Percentiles rank a stretch among this genome's conserved stretches.
Evolutionary conservation across 2,113 vertebrate genomes (phyloP).

Genomic region (Leptodactylus fuscus): DNA sequence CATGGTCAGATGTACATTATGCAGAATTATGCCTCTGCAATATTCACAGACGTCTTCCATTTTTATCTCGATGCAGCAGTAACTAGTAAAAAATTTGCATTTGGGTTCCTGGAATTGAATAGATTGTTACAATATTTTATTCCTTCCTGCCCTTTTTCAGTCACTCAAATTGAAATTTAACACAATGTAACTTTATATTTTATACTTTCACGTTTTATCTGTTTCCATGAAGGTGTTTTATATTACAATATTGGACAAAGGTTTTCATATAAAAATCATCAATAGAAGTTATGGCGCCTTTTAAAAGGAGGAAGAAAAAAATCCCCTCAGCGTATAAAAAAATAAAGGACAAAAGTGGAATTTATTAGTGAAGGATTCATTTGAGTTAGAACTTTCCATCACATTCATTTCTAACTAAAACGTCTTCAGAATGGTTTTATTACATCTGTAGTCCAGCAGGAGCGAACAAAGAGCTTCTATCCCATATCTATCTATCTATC

Average conservation of each 20-base stretch:
- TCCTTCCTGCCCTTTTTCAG: neutral
- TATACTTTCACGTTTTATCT: slow-evolving; percentile 18
- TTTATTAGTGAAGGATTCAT: neutral
- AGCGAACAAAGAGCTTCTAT: neutral
- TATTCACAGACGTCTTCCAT: neutral
- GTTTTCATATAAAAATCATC: slow-evolving; percentile 34
- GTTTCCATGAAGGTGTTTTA: slow-evolving; percentile 20
- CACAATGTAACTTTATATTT: slow-evolving; percentile 12
- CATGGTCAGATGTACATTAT: neutral
- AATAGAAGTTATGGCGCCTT: slow-evolving; percentile 30
- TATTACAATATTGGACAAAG: slow-evolving; percentile 35
- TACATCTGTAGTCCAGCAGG: neutral
- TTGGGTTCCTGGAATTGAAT: neutral
- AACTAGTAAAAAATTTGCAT: slow-evolving; percentile 3
- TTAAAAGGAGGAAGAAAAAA: slow-evolving; percentile 2
- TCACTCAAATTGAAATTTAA: slow-evolving; percentile 17
- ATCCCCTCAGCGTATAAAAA: neutral
- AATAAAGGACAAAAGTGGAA: slow-evolving; percentile 6
- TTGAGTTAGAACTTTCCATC: neutral
- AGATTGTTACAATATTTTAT: slow-evolving; percentile 30
- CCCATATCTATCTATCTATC: neutral
- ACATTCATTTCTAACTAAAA: neutral
- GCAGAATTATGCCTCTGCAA: neutral
- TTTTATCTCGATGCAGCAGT: slow-evolving; percentile 3
- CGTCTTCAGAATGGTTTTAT: neutral